phyloP scores from a whole-genome alignment of 2,113 vertebrate genomes.

The cat (Felis catus) region F.catus_Fca126_mat1.0 CM031414.1:20728001-20728500 shows the following conservation, averaged over 20 bases:
- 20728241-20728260: conserved; percentile 24
- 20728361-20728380: conserved; percentile 69
- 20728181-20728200: not conserved
- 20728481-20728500: conserved; percentile 99
- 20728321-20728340: conserved; percentile 85
- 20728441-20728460: conserved; percentile 80
- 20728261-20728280: conserved; percentile 64
- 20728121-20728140: not conserved
- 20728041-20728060: not conserved
- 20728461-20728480: conserved; percentile 92
- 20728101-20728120: not conserved
- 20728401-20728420: conserved; percentile 76
- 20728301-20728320: conserved; percentile 68
- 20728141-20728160: not conserved
- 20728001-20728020: not conserved
- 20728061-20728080: not conserved
- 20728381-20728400: conserved; percentile 76
- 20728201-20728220: not conserved
- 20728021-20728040: not conserved
- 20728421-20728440: conserved; percentile 83
- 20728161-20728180: not conserved
- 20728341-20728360: conserved; percentile 62
- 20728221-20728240: not conserved
- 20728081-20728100: not conserved
- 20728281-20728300: not conserved